Evolutionary conservation across 2,113 vertebrate genomes (phyloP).

Genomic region (Toxostoma redivivum): DNA sequence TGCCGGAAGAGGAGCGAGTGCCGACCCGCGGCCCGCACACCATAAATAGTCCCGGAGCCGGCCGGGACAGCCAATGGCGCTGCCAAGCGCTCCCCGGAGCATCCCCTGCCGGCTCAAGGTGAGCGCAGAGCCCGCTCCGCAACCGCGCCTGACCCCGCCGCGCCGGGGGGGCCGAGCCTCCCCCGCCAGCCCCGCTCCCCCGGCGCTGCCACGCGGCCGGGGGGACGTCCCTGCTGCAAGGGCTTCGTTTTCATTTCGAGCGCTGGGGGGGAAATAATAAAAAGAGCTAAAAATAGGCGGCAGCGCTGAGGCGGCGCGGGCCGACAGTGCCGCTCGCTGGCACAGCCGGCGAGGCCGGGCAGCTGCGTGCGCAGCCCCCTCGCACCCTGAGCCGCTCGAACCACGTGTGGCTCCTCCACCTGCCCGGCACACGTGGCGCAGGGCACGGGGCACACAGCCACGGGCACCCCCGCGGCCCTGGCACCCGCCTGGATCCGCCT

Average conservation of each 20-base stretch:
- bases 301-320: not conserved
- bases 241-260: not conserved
- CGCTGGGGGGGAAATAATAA: not conserved
- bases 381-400: not conserved
- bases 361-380: not conserved
- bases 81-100: not conserved
- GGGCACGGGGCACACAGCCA: not conserved
- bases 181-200: not conserved
- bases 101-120: conserved; percentile 3
- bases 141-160: not conserved
- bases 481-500: rapidly evolving
- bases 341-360: not conserved
- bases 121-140: not conserved
- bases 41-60: conserved; percentile 23
- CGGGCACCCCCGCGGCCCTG: rapidly evolving
- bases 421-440: not conserved
- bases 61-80: conserved; percentile 71
- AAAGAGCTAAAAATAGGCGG: conserved; percentile 10
- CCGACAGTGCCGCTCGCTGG: conserved; percentile 45
- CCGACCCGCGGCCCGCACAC: not conserved
- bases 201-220: not conserved
- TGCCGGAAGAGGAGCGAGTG: not conserved
- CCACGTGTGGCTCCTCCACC: not conserved
- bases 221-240: not conserved
- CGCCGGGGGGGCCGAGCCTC: not conserved